These are phyloP conservation scores for Neopipo cinnamomea DNA, from an alignment of 2,113 vertebrate genomes.

Conservation along the genomic window DNA sequence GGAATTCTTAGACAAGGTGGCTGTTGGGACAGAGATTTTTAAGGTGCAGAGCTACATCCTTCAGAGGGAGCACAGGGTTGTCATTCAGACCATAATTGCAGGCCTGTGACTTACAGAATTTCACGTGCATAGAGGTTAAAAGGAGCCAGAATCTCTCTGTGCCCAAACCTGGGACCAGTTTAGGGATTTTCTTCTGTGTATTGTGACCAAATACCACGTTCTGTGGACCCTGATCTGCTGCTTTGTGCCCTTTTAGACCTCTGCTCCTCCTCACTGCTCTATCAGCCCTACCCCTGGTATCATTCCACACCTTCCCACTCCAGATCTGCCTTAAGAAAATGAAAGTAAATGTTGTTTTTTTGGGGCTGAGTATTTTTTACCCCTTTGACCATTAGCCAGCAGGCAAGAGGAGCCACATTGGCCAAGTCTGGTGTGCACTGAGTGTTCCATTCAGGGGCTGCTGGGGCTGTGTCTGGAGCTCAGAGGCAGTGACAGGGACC, in stretches of 20 bases:
- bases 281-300: neutral
- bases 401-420: neutral
- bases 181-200: neutral
- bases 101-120: neutral
- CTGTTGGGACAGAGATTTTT: neutral
- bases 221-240: neutral
- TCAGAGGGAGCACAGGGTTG: neutral
- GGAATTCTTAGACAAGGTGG: neutral
- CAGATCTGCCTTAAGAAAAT: neutral
- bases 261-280: neutral
- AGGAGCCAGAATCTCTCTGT: neutral
- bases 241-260: neutral
- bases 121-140: neutral
- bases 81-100: neutral
- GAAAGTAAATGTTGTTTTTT: neutral
- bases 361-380: accelerated
- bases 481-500: neutral
- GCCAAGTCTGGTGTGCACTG: neutral
- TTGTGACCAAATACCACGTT: neutral
- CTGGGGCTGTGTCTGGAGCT: neutral
- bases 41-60: neutral
- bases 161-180: neutral
- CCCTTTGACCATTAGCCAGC: neutral
- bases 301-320: neutral
- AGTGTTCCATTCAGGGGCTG: conserved; percentile 16